Evolutionary conservation across 2,113 vertebrate species (phyloP).

Genomic region (Neolamprologus variostigma): DNA sequence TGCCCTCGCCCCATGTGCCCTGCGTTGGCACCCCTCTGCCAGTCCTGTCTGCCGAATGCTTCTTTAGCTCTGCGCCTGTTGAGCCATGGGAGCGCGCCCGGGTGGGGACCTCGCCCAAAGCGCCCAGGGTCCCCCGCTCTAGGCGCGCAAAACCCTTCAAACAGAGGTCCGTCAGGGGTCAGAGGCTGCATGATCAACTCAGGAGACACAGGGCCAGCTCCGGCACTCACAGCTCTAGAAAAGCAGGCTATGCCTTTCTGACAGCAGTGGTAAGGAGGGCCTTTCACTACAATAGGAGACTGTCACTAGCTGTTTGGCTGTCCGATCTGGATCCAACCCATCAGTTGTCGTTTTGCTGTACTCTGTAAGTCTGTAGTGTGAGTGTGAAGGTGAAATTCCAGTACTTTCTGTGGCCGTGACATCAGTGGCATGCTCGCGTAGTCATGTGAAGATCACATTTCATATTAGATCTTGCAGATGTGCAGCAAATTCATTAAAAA

Average conservation of each 20-base stretch:
- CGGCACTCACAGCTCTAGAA: constrained; percentile 60
- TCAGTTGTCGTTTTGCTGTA: constrained; percentile 64
- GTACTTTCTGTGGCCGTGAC: constrained; percentile 50
- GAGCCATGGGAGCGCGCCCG: constrained; percentile 60
- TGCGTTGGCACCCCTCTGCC: constrained; percentile 66
- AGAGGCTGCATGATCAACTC: constrained; percentile 72
- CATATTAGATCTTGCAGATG: constrained; percentile 10
- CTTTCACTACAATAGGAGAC: constrained; percentile 29
- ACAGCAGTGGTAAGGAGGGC: constrained; percentile 65
- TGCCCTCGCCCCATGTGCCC: constrained; percentile 62
- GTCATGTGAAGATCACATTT: constrained; percentile 51
- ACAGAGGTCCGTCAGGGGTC: constrained; percentile 65
- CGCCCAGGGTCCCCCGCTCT: constrained; percentile 47
- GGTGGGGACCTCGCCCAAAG: constrained; percentile 50
- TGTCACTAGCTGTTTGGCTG: constrained; percentile 65
- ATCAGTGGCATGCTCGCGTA: constrained; percentile 70
- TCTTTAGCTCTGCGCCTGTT: constrained; percentile 64
- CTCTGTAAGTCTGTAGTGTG: constrained; percentile 68
- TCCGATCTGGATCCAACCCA: constrained; percentile 57
- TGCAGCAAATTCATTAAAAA: constrained; percentile 12
- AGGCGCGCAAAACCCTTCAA: constrained; percentile 59
- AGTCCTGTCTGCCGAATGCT: constrained; percentile 68
- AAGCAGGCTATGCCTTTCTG: constrained; percentile 59
- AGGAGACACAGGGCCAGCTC: constrained; percentile 64
- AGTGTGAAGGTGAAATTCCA: constrained; percentile 53